These are phyloP conservation scores for Sceloporus tristichus DNA, from an alignment of 2,113 vertebrate species.

Conservation along the genomic window DNA sequence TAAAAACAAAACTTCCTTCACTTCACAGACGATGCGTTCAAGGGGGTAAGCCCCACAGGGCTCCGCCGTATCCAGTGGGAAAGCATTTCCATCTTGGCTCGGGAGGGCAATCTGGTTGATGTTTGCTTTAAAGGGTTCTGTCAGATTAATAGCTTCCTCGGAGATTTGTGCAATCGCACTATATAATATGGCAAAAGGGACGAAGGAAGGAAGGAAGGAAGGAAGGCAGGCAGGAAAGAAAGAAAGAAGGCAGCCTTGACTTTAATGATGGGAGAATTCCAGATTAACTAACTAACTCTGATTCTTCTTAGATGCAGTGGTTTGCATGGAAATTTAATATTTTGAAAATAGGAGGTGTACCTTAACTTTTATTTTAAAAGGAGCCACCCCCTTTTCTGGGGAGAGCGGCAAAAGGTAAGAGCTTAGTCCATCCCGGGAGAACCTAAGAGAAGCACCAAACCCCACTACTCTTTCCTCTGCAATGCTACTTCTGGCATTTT, in stretches of 20 bases:
- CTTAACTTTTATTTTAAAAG: no score
- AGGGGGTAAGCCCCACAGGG: constrained; percentile 64
- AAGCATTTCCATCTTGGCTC: constrained; percentile 73
- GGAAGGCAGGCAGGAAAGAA: not conserved
- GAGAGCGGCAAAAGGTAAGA: no score
- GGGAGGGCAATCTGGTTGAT: constrained; percentile 53
- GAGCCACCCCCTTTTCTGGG: no score
- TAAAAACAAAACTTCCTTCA: constrained; percentile 70
- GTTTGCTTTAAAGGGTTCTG: constrained; percentile 66
- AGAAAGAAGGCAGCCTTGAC: not conserved
- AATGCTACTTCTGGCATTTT: no score
- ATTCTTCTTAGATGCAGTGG: no score
- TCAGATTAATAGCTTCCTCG: constrained; percentile 60
- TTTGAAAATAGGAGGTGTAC: no score
- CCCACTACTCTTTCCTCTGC: no score
- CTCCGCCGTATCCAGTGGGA: constrained; percentile 62
- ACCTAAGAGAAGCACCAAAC: no score
- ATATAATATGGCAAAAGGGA: not conserved
- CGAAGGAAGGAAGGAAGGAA: not conserved
- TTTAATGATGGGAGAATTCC: not conserved
- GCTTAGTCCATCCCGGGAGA: no score
- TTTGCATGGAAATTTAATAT: no score
- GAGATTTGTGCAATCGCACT: constrained; percentile 58
- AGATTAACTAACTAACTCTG: not conserved
- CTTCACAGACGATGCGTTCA: constrained; percentile 70